Evolutionary conservation across 2,888 invertebrate genomes (phyloP).

Genomic region (Oithona nana): DNA sequence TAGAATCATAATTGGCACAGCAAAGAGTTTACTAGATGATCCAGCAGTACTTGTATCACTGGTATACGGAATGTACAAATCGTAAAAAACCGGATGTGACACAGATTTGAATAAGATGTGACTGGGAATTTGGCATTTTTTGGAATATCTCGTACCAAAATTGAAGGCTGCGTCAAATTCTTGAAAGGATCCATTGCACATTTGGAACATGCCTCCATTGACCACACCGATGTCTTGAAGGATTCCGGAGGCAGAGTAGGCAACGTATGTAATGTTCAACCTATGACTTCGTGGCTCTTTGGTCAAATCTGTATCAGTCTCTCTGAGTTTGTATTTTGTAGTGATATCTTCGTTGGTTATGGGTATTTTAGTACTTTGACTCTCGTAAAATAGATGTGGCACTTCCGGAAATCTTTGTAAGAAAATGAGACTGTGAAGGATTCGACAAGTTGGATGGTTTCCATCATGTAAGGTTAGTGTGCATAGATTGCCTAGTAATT

Average conservation of each 20-base stretch:
- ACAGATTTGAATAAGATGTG: constrained; percentile 17
- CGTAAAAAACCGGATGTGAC: not conserved
- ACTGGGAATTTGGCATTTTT: constrained; percentile 18
- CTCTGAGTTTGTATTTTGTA: not conserved
- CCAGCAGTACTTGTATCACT: not conserved
- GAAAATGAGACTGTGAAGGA: not conserved
- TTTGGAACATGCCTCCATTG: constrained; percentile 1
- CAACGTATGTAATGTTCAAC: not conserved
- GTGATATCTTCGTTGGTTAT: constrained; percentile 6
- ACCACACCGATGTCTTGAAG: not conserved
- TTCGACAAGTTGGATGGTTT: constrained; percentile 1
- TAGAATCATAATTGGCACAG: constrained; percentile 3
- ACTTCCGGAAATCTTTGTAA: not conserved
- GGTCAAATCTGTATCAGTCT: not conserved
- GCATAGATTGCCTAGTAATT: constrained; percentile 21
- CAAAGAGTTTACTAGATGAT: not conserved
- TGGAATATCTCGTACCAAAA: constrained; percentile 20
- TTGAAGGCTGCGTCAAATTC: constrained; percentile 18
- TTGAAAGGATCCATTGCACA: constrained; percentile 14
- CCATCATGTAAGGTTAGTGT: constrained; percentile 16
- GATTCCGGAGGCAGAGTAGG: not conserved
- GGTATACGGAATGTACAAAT: constrained; percentile 10
- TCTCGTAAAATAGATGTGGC: constrained; percentile 1
- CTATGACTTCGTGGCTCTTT: not conserved
- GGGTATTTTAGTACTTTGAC: not conserved